Evolutionary conservation across 2,888 invertebrate species (phyloP), one percentile per base, ranked within the genome.

Genomic region (Macrosoma leucophasiata): DNA sequence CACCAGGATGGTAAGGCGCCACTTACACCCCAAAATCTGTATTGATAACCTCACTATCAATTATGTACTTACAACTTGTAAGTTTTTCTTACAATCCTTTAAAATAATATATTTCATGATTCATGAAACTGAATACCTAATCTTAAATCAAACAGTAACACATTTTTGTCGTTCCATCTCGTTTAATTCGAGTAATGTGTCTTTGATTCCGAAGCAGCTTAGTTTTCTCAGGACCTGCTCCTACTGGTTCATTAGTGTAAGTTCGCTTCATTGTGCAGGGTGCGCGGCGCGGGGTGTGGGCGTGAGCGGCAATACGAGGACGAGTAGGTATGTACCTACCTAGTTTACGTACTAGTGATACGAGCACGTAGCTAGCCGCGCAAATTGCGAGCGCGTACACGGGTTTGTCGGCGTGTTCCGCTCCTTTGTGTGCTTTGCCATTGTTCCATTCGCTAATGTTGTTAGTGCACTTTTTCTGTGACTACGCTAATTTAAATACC

Each of bases 401-500:
- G 58, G 53, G 63, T 62, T 64, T 60, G 66, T 61, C 58, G 58
- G 60, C 59, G 54, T 53, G 58, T 65, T 62, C 66, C 66, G 64
- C 56, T 63, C 65, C 74, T 75, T 79, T 81, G 76, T 82, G 68
- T 64, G 58, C 62, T 30, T 31, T 36, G 58, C 74, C 71, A 79
- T 84, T 82, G 79, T 82, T 77, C 77, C 68, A 60, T 66, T 69
- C 61, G 66, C 71, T 82, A 84, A 84, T 81, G 79, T 81, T 82
- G 79, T 84, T 79, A 84, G 77, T 84, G 78, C 76, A 82, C 77
- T 81, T 84, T 81, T 84, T 79, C 74, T 77, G 69, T 60, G 76
- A 81, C 71, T 74, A 73, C 78, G 73, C 77, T 84, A 82, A 84
- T 84, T 82, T 82, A 81, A 82, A 82, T 82, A 79, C 70, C 75